Conservation (phyloP, 1,140 invertebrate species). For the Tetraneura akinire region DNA sequence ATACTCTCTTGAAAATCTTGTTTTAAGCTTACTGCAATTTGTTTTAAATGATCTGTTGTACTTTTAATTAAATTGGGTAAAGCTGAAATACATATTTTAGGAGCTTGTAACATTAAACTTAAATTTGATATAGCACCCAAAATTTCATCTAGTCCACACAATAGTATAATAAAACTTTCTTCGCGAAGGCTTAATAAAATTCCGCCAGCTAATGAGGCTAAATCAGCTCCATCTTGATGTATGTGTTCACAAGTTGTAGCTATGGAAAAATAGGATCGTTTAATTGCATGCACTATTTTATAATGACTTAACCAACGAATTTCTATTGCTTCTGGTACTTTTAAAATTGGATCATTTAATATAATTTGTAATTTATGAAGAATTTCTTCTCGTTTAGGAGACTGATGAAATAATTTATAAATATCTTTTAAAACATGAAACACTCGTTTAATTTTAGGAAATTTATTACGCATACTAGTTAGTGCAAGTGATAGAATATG, state of each 20-base stretch:
- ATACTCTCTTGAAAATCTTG: background rate
- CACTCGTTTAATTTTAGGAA: constrained; percentile 16
- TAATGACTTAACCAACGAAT: constrained; percentile 6
- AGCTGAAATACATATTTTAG: constrained; percentile 6
- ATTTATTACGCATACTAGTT: constrained; percentile 22
- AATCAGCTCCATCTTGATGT: constrained; percentile 14
- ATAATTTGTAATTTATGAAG: constrained; percentile 9
- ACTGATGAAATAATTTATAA: constrained; percentile 12
- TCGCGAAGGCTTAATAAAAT: constrained; percentile 17
- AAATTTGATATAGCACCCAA: constrained; percentile 22
- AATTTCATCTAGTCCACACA: constrained; percentile 15
- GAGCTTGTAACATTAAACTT: background rate
- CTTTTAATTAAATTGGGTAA: constrained; percentile 32
- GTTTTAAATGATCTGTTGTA: background rate
- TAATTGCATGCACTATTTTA: background rate
- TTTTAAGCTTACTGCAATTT: constrained; percentile 17
- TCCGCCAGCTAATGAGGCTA: background rate
- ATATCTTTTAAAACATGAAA: constrained; percentile 22
- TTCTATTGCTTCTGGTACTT: constrained; percentile 9
- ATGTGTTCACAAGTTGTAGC: constrained; percentile 19
- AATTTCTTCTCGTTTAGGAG: constrained; percentile 7
- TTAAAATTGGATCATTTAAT: background rate
- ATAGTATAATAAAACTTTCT: constrained; percentile 13
- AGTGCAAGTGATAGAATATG: constrained; percentile 8
- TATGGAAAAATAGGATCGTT: constrained; percentile 7